Base-by-base conservation (phyloP, 2,797 vertebrate species). In the Myotis daubentonii region DNA sequence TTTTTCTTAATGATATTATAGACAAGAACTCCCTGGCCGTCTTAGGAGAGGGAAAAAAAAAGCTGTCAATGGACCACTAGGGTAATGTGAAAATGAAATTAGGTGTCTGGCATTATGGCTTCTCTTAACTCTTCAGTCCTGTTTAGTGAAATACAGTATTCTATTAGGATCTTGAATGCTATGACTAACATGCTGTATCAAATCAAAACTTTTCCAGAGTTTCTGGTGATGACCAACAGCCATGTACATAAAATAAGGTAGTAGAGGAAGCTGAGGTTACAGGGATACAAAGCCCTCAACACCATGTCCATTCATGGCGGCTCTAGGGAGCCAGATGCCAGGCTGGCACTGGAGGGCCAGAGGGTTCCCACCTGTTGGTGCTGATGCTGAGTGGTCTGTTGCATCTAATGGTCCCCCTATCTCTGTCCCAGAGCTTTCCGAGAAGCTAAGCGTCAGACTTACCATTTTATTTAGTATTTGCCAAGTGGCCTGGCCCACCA, bases 1-100 rank as follows among this genome's bases (percentile, higher is more conserved):
- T 82, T 89, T 92, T 85, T 96, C 79, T 96, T 97, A 83, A 62
- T 28, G 22, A 3, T 28, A 87, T 91, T 66, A 1, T 0, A 36
- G 68, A 8, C 16, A 51, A 62, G 74, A 15, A 17, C 41, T 16
- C 25, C 13, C 1, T 74, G 53, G 17, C 41, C 84, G 41, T 68
- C 62, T 53, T 23, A 28, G n/a, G 25, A 88, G 20, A 19, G 3
- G 7, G 20, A 11, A 3, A 4, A 22, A 12, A 89, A 72, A 85
- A 55, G 60, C 68, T 17, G 60, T n/a, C 38, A 75, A 0, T 16
- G 25, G 28, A 19, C 11, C 13, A 20, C 2, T 68, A 88, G 38
- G 28, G 22, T 79, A 53, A 92, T 1, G 1, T 74, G 68, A 65
- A n/a, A 55, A 68, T 74, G 79, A 87, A 93, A 55, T 16, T 68